phyloP scores from a whole-genome alignment of 2,888 invertebrate species.

The Parthenolecanium corni region DNA sequence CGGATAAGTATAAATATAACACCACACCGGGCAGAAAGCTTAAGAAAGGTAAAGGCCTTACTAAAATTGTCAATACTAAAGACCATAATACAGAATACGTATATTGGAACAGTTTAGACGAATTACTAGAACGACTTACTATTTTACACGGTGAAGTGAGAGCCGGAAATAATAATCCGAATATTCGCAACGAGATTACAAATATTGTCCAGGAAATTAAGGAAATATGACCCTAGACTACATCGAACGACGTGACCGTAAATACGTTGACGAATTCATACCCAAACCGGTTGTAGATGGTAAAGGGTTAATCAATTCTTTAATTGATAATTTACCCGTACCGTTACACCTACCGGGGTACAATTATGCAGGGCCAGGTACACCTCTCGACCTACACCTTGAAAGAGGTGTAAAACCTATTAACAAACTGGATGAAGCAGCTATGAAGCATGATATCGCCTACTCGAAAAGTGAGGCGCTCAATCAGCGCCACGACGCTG shows the following conservation, averaged over 20 bases:
- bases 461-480: constrained; percentile 33
- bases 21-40: too few species aligned
- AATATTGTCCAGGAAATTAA: too few species aligned
- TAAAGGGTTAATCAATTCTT: background rate
- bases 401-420: background rate
- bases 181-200: background rate
- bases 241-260: too few species aligned
- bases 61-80: too few species aligned
- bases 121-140: background rate
- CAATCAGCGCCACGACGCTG: constrained; percentile 26
- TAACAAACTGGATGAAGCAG: too few species aligned
- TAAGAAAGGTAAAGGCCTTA: too few species aligned
- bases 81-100: background rate
- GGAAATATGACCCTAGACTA: background rate
- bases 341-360: too few species aligned
- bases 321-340: background rate
- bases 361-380: too few species aligned
- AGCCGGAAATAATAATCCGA: too few species aligned
- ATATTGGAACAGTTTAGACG: background rate
- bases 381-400: background rate
- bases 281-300: background rate
- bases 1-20: too few species aligned
- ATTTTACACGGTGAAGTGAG: too few species aligned
- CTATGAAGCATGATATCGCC: constrained; percentile 36
- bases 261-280: background rate